These are phyloP conservation scores for Andrena praecox DNA, from an alignment of 2,888 invertebrate genomes.

Conservation along the genomic window DNA sequence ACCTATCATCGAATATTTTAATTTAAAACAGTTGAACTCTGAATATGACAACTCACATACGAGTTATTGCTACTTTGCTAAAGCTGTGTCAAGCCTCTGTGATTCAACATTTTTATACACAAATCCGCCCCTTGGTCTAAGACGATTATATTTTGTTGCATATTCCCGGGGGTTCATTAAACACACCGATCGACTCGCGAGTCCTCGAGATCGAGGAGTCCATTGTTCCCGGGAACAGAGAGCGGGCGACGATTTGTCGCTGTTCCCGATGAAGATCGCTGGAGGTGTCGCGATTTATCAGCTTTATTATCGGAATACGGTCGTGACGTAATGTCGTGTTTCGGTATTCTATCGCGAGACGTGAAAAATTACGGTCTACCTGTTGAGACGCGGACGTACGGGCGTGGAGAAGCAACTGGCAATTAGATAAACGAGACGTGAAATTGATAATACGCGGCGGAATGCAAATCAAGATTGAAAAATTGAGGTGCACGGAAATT, in stretches of 20 bases:
- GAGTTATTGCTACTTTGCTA: no score
- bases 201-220: background rate
- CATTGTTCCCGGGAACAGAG: background rate
- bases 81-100: no score
- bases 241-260: background rate
- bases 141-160: background rate
- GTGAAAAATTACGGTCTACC: slow-evolving; percentile 14
- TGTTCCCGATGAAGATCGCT: background rate
- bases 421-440: slow-evolving; percentile 35
- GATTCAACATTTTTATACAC: background rate
- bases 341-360: slow-evolving; percentile 9
- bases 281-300: slow-evolving; percentile 17
- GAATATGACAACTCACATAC: no score
- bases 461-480: slow-evolving; percentile 45
- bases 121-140: background rate
- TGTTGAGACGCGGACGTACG: slow-evolving; percentile 1
- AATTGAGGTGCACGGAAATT: slow-evolving; percentile 42
- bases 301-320: background rate
- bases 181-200: background rate
- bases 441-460: slow-evolving; percentile 32
- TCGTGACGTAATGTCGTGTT: slow-evolving; percentile 30
- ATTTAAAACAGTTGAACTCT: no score
- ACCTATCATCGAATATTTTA: no score
- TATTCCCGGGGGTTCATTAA: background rate
- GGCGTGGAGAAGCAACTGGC: slow-evolving; percentile 2